Conservation (phyloP, 2,888 invertebrate species). For the Norana najaformis region DNA sequence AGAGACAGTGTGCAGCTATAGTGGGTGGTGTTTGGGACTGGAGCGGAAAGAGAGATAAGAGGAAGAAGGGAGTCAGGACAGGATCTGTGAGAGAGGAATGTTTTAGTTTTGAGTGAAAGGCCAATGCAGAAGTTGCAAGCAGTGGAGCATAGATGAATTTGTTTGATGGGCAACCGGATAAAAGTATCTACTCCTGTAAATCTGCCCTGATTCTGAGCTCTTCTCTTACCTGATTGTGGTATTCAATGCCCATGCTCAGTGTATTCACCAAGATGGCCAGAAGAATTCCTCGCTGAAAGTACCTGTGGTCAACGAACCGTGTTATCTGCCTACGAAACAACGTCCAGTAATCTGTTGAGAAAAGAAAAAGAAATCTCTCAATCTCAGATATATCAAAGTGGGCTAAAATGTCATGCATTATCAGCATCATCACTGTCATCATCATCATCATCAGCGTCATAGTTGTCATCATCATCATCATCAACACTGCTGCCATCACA, state of each 20-base stretch:
- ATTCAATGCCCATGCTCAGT: conserved; percentile 97
- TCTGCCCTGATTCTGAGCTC: neutral
- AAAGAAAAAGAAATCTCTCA: neutral
- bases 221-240: conserved; percentile 80
- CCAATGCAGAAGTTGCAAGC: too few relatives aligned
- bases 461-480: neutral
- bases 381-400: neutral
- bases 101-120: too few relatives aligned
- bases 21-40: too few relatives aligned
- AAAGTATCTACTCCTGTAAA: too few relatives aligned
- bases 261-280: conserved; percentile 97
- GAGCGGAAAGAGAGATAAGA: too few relatives aligned
- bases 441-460: neutral
- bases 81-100: too few relatives aligned
- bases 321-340: conserved; percentile 48
- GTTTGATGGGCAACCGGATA: too few relatives aligned
- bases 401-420: neutral
- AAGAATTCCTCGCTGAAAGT: conserved; percentile 94
- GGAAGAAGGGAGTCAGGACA: too few relatives aligned
- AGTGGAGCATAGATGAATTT: too few relatives aligned
- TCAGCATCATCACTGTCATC: neutral
- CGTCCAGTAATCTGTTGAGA: conserved; percentile 23
- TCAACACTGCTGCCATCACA: too few relatives aligned
- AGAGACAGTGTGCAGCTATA: too few relatives aligned
- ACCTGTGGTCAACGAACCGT: conserved; percentile 79